Base-by-base conservation (phyloP, 1,140 invertebrate genomes). In the Anthonomus grandis region DNA sequence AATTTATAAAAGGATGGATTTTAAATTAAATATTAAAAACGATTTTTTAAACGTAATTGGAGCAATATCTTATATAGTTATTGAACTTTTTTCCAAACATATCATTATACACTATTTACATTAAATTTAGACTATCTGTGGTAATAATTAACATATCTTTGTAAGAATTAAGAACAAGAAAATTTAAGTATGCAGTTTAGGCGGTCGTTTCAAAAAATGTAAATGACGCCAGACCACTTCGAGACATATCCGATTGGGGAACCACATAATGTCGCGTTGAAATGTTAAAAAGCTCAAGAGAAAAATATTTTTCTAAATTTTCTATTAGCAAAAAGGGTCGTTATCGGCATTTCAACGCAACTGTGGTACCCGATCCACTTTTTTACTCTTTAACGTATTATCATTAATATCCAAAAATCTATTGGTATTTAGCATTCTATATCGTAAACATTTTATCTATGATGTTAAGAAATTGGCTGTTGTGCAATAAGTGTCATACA, bases 181-280 rank as follows among this genome's bases (percentile, higher is more conserved):
- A 70, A 69, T 72, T 68, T 68, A 67, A n/a, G n/a, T n/a, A 64
- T 68, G 68, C 64, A 63, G 66, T 70, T 69, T 63, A 53, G 64
- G 64, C 67, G 58, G 51, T 52, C 60, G 54, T 56, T 60, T 52
- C 34, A 44, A 23, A 10, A n/a, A 31, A 21, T 37, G 47, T n/a
- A n/a, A n/a, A 61, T 47, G 63, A 59, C 57, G 60, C 70, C 64
- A 67, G 71, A 73, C 71, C 71, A 73, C 72, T 74, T 74, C 71
- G 59, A 72, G 67, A 74, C 71, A 74, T 74, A 74, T 74, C 71
- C 64, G 68, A 65, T 64, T 60, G 65, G 44, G 63, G 60, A 24
- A 44, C 54, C 56, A 62, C 65, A 49, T 42, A 51, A 64, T 69
- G 31, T 71, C 63, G 69, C 68, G 67, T 66, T 68, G 54, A 59